Base-by-base conservation (phyloP, 2,113 vertebrate genomes). In the Notiomystis cincta region DNA sequence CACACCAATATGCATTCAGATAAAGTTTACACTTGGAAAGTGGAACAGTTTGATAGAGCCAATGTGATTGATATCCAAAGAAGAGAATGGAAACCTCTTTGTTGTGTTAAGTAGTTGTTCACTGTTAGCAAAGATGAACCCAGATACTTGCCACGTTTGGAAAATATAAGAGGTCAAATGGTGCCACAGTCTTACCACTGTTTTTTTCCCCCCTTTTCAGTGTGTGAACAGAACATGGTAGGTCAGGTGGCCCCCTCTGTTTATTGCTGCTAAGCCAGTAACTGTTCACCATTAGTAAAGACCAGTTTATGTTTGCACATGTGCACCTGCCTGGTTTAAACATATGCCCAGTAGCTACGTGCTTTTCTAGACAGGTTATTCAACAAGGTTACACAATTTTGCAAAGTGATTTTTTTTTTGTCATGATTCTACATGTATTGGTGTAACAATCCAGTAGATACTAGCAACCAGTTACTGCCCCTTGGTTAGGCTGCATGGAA, bases 401-500 rank as follows among this genome's bases (percentile, higher is more conserved):
- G 64, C 93, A 90, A 84, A 90, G 95, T 81, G 94, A 85, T 95
- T 94, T 96, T 95, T 94, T 97, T 90, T 45, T 78, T 61, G 75
- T 94, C 88, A 87, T 93, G 83, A 87, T 93, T 92, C 91, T 96
- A 30, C 89, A 85, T 71, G 81, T 95, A 96, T 54, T 93, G 95
- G 96, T 96, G 91, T 60, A 97, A 95, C 94, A 82, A 95, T 94
- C 90, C 86, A 91, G 24, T 60, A 61, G 38, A 89, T 92, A 72
- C 95, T 79, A 91, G 96, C 83, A 82, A 85, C 93, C 76, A 70
- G 95, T 91, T 93, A 92, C 86, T 95, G 88, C 93, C 92, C 94
- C 94, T 92, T 96, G 94, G 96, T 97, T 90, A 96, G 97, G 89
- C 97, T 86, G 69, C 94, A 64, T 38, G 51, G 96, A 97, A 97